Evolutionary conservation across 2,113 vertebrate species (phyloP).

Genomic region (Onychorhynchus coronatus): DNA sequence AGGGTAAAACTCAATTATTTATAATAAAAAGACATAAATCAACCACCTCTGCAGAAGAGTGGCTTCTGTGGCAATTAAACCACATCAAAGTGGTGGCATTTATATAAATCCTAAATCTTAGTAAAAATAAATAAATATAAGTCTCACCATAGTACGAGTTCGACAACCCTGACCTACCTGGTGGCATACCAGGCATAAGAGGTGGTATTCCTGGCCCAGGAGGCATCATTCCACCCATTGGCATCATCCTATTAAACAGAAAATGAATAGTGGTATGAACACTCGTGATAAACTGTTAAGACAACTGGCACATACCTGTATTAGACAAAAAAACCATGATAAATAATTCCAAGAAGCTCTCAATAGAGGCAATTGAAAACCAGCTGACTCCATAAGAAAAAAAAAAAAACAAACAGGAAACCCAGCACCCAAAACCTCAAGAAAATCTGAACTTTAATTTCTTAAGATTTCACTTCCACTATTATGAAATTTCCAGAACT

Average conservation of each 20-base stretch:
- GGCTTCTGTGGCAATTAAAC: neutral
- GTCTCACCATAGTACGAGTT: conserved; percentile 33
- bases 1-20: neutral
- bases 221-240: conserved; percentile 91
- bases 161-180: conserved; percentile 74
- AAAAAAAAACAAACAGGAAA: neutral
- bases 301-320: neutral
- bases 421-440: neutral
- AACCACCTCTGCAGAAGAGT: neutral
- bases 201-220: conserved; percentile 85
- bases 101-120: neutral
- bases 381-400: neutral
- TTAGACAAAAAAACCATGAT: neutral
- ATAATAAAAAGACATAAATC: neutral
- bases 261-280: neutral
- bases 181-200: conserved; percentile 82
- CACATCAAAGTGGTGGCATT: neutral
- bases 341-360: neutral
- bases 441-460: neutral
- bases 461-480: neutral
- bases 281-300: neutral
- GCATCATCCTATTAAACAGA: conserved; percentile 83
- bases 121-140: neutral
- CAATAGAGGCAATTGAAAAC: neutral
- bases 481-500: neutral